Base-by-base conservation (phyloP, 2,113 vertebrate genomes). In the Petroica traversi region DNA sequence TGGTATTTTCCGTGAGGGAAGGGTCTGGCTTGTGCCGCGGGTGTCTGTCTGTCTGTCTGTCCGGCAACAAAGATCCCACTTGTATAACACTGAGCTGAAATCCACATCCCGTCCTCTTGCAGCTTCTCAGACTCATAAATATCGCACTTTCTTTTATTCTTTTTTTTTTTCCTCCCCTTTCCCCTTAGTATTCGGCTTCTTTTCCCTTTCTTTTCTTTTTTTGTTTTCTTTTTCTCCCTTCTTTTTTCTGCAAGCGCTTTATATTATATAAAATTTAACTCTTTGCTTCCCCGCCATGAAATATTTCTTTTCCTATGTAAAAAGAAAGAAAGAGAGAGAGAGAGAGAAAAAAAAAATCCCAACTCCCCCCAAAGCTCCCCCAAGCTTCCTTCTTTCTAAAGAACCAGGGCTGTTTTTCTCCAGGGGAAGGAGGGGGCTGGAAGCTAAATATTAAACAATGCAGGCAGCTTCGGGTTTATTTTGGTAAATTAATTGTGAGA, bases 391-490 rank as follows among this genome's bases (percentile, higher is more conserved):
- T 58, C 73, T 95, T 73, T 81, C 77, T 51, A 85, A 91, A 95
- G 90, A 86, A 64, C 88, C 6, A 46, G 67, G 29, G 85, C 84
- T 91, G 51, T 54, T 88, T 94, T 93, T 69, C 92, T 97, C 95
- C 72, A 93, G 78, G 84, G 68, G 83, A 93, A 92, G 75, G 83
- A 92, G 91, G 83, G 90, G 80, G 84, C 45, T 96, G 84, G 96
- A 97, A 81, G 31, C 68, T 62, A 95, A 92, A 96, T 97, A 97
- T 95, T 85, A 95, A 97, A 90, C 90, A 95, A 95, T 91, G 89
- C 91, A 67, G 40, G 49, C 82, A 85, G 89, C 86, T 68, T 89
- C 45, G 63, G 76, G 74, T 97, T 98, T 97, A 95, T 93, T 90
- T 92, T 94, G 90, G 87, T 74, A 97, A 97, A 97, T 94, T 96